Percentiles rank a stretch among this genome's conserved stretches.
phyloP scores from a whole-genome alignment of 1,140 invertebrate genomes.

The Procambarus clarkii region DNA sequence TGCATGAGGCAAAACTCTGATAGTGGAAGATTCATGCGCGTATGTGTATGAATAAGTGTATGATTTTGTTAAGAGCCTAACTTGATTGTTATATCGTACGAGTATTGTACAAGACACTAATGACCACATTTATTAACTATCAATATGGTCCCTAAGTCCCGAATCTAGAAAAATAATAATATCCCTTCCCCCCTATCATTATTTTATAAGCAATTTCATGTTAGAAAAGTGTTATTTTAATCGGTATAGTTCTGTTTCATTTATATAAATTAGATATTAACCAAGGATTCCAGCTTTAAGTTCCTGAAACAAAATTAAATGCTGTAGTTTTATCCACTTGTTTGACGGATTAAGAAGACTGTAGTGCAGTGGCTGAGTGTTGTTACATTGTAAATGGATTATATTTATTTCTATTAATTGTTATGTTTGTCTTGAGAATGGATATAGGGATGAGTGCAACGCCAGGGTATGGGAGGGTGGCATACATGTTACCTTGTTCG shows the following conservation, averaged over 20 bases:
- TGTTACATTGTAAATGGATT: slow-evolving; percentile 69
- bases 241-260: slow-evolving; percentile 48
- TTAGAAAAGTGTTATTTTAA: slow-evolving; percentile 53
- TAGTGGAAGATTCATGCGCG: slow-evolving; percentile 15
- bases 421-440: slow-evolving; percentile 66
- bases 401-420: slow-evolving; percentile 70
- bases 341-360: slow-evolving; percentile 51
- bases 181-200: slow-evolving; percentile 26
- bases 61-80: slow-evolving; percentile 39
- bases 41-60: slow-evolving; percentile 33
- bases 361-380: slow-evolving; percentile 66
- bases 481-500: slow-evolving; percentile 43
- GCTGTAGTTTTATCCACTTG: slow-evolving; percentile 48
- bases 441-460: slow-evolving; percentile 52
- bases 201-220: slow-evolving; percentile 45
- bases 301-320: slow-evolving; percentile 49
- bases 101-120: slow-evolving; percentile 27
- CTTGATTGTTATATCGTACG: slow-evolving; percentile 41
- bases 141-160: slow-evolving; percentile 35
- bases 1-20: slow-evolving; percentile 5
- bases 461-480: slow-evolving; percentile 17
- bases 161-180: slow-evolving; percentile 7
- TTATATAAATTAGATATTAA: slow-evolving; percentile 57
- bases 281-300: slow-evolving; percentile 68
- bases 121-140: slow-evolving; percentile 33